Evolutionary conservation across 2,888 invertebrate species (phyloP), one percentile per base, ranked within the genome.

Genomic region (Herminia tarsipennalis): DNA sequence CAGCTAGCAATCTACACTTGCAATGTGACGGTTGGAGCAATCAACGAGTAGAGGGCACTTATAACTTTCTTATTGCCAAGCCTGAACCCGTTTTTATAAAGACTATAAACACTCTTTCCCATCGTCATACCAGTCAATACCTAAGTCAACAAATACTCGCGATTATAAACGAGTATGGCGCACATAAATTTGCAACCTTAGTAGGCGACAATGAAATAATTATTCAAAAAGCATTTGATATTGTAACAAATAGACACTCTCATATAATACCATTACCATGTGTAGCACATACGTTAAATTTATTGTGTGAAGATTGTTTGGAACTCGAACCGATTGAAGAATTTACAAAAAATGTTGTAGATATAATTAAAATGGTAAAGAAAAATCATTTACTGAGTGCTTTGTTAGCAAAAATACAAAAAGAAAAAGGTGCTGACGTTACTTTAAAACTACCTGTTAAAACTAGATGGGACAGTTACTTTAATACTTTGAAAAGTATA

Each of bases 371-470:
- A 50, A 16, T 38, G 17, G 36, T 53, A 32, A 48, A 48, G 35
- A 48, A 18, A 45, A 51, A 18, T 16, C 55, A 51, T 48, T 25
- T 9, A 30, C 14, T 51, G 22, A 55, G 40, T 21, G 37, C 55
- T 35, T 50, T 51, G 44, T 43, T 51, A 37, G 41, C 45, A 27
- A 42, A 56, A 32, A 53, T 56, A 28, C 24, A 47, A 47, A 48
- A 56, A 54, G 49, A 62, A 34, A 56, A 48, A 38, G 38, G 43
- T 36, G 38, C 52, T 22, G 51, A 52, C 5, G 53, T 56, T 49
- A 48, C 50, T 38, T 42, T 59, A 29, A 61, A 61, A 40, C 48
- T 56, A 29, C 56, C 54, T 10, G 32, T 42, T 5, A 20, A 28
- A n/a, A 28, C 37, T 5, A 12, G 28, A 12, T 37, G 37, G 37